Evolutionary conservation across 2,888 invertebrate genomes (phyloP), one percentile per base, ranked within the genome.

Genomic region (Allacma fusca): DNA sequence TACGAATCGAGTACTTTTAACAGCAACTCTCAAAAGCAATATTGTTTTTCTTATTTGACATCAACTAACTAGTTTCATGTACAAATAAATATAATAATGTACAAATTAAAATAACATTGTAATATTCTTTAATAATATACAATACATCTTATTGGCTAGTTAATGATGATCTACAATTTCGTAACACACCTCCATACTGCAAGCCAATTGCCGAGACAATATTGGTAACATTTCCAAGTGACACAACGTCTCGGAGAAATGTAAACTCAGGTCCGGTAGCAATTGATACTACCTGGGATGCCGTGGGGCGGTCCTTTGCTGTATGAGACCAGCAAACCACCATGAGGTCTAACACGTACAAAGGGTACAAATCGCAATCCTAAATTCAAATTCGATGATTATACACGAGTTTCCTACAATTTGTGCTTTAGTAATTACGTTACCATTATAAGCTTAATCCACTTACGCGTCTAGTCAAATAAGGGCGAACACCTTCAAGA

Each of bases 241-340:
- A 90, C 44, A 93, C 90, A 75, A 94, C 91, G 86, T 96, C 95
- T 72, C 92, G 88, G 50, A 96, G 88, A 87, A 95, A 94, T n/a
- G 92, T 92, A 88, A 94, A 96, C 89, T 98, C 98, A 0, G 98
- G 96, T 1, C 96, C 95, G 1, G 93, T 92, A 0, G 94, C 93
- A 79, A 96, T 93, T 1, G 93, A 93, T n/a, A 97, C 96, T 29
- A 97, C 93, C 86, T 97, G 96, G 84, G 95, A 95, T 5, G 98
- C 96, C 0, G 97, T 94, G 0, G 98, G 98, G 9, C 99, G 90
- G 85, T 93, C 92, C 85, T 91, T 86, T 0, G 91, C 89, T 64
- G 88, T 88, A 75, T 96, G 95, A 19, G 94, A 91, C 99, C 98
- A 99, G 87, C 98, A 98, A 12, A 95, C 90, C 0, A 96, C 94